These are phyloP conservation scores for Drosophila sp. DNA, from an alignment of 1,140 invertebrate species.

Conservation along the genomic window DNA sequence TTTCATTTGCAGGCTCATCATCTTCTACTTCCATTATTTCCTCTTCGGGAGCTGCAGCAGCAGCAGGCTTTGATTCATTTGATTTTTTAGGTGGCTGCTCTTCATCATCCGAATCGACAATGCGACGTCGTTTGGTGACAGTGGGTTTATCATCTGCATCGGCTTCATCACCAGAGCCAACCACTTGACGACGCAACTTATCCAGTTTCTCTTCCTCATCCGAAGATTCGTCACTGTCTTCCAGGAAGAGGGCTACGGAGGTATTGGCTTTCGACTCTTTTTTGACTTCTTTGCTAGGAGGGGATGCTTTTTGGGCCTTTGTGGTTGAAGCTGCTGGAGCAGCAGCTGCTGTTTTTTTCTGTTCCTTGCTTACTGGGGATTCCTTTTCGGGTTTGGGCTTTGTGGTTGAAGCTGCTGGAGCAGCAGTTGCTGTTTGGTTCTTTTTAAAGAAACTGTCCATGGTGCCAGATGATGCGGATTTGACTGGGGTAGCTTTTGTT, in stretches of 20 bases:
- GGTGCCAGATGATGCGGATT: constrained; percentile 41
- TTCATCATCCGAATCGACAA: constrained; percentile 73
- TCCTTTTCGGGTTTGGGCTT: constrained; percentile 37
- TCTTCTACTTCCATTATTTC: constrained; percentile 23
- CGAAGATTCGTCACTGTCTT: constrained; percentile 60
- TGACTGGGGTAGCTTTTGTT: constrained; percentile 48
- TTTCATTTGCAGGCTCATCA: constrained; percentile 60
- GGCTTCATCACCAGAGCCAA: constrained; percentile 60
- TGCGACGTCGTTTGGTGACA: constrained; percentile 64
- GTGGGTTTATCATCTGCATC: constrained; percentile 38
- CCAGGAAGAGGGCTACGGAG: constrained; percentile 66
- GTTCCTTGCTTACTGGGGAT: not conserved
- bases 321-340: constrained; percentile 13
- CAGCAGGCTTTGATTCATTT: constrained; percentile 22
- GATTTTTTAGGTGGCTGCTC: constrained; percentile 67
- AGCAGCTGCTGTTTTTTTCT: constrained; percentile 38
- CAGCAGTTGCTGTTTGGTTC: constrained; percentile 28
- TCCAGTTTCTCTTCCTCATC: constrained; percentile 78
- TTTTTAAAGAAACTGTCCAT: constrained; percentile 76
- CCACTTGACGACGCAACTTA: constrained; percentile 62
- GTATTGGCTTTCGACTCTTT: constrained; percentile 54
- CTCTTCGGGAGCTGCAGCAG: constrained; percentile 13
- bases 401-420: constrained; percentile 13
- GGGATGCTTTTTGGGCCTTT: constrained; percentile 14
- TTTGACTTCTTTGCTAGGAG: constrained; percentile 11